phyloP scores from a whole-genome alignment of 2,797 vertebrate species.

The Manis javanica region DNA sequence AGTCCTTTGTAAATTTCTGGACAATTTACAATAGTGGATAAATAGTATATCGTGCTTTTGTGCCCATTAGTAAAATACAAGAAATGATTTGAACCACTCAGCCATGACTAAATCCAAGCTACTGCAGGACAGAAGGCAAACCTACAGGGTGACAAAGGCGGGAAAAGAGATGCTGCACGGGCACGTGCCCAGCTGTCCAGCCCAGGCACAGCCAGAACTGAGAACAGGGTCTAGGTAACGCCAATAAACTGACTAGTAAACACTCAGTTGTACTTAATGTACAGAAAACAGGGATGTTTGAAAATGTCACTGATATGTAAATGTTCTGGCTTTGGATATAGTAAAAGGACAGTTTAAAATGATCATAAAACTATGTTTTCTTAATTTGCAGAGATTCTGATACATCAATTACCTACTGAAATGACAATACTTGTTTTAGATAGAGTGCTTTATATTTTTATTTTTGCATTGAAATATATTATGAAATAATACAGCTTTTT shows the following conservation, averaged over 20 bases:
- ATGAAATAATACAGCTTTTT: constrained; percentile 7
- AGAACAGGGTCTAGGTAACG: background rate
- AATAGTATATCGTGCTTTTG: background rate
- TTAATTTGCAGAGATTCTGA: constrained; percentile 10
- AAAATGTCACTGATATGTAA: constrained; percentile 11
- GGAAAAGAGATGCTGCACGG: background rate
- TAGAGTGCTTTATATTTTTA: constrained; percentile 24
- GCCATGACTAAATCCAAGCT: background rate
- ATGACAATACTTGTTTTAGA: constrained; percentile 29
- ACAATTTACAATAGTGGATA: background rate
- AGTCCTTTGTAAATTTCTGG: background rate
- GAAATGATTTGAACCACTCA: constrained; percentile 36
- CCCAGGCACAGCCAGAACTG: background rate
- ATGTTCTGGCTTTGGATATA: background rate
- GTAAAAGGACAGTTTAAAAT: constrained; percentile 21
- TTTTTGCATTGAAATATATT: constrained; percentile 48
- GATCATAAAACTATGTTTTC: background rate
- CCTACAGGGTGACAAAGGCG: background rate
- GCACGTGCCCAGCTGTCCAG: background rate
- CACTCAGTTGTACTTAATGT: background rate
- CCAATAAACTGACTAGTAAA: constrained; percentile 17
- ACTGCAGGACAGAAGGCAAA: constrained; percentile 34
- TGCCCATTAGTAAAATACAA: constrained; percentile 45
- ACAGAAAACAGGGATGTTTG: background rate
- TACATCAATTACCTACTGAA: background rate